Conservation (phyloP, 2,888 invertebrate genomes). For the Phania funesta region DNA sequence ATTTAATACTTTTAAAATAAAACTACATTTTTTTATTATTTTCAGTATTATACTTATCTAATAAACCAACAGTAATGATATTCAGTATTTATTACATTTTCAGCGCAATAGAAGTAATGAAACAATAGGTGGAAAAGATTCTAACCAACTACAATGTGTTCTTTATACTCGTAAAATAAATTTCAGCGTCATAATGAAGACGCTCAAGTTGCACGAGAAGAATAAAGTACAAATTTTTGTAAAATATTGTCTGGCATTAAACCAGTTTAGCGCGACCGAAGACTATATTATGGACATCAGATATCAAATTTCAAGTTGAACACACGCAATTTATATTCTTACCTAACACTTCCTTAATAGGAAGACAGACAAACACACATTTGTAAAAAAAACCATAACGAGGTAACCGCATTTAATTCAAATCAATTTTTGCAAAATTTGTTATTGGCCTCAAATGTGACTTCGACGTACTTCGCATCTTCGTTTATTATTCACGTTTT, state of each 20-base stretch:
- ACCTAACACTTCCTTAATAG: conserved; percentile 15
- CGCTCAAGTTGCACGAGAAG: background rate
- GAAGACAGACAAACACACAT: background rate
- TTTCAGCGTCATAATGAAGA: too few relatives aligned
- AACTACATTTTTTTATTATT: too few relatives aligned
- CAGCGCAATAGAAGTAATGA: too few relatives aligned
- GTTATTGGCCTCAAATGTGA: conserved; percentile 25
- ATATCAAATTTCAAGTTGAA: conserved; percentile 40
- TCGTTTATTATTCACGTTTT: background rate
- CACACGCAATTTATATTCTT: background rate
- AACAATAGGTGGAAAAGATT: too few relatives aligned
- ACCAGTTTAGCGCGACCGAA: background rate
- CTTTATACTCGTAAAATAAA: too few relatives aligned
- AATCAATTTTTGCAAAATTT: background rate
- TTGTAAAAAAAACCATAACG: background rate
- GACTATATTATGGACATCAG: conserved; percentile 5
- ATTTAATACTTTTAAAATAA: too few relatives aligned
- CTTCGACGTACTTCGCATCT: conserved; percentile 24
- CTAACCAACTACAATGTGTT: too few relatives aligned
- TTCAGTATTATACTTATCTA: too few relatives aligned
- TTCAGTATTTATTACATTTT: too few relatives aligned
- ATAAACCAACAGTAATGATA: too few relatives aligned
- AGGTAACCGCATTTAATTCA: conserved; percentile 20
- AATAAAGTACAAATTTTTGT: background rate
- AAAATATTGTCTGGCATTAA: background rate